phyloP scores from a whole-genome alignment of 2,797 vertebrate species.

The Gallirallus australis region DNA sequence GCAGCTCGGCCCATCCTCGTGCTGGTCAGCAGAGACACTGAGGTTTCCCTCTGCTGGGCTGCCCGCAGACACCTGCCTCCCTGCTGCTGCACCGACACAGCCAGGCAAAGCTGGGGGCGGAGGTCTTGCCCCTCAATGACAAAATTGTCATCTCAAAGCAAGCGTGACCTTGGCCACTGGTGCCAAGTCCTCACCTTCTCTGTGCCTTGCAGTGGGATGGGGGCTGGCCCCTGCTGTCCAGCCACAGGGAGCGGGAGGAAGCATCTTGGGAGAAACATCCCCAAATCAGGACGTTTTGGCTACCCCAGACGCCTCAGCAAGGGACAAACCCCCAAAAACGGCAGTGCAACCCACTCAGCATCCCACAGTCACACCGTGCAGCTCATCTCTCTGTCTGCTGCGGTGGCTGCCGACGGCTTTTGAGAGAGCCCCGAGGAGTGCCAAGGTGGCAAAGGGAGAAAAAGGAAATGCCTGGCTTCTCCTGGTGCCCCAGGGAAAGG shows the following conservation, averaged over 20 bases:
- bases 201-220: not conserved
- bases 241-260: not conserved
- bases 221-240: not conserved
- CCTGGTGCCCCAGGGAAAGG: not conserved
- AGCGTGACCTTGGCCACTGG: accelerated
- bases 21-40: too few species aligned
- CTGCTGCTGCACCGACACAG: accelerated
- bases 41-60: accelerated
- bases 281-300: not conserved
- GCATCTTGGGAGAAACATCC: accelerated
- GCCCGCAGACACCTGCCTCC: not conserved
- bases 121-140: too few species aligned
- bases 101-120: too few species aligned
- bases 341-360: not conserved
- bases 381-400: not conserved
- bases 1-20: not conserved
- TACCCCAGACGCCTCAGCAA: not conserved
- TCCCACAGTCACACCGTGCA: not conserved
- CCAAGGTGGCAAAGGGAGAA: not conserved
- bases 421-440: too few species aligned
- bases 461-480: not conserved
- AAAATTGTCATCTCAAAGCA: not conserved
- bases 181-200: not conserved
- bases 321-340: accelerated
- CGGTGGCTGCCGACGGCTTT: too few species aligned